Base-by-base conservation (phyloP, 2,888 invertebrate species). In the Epistrophella euchroma region DNA sequence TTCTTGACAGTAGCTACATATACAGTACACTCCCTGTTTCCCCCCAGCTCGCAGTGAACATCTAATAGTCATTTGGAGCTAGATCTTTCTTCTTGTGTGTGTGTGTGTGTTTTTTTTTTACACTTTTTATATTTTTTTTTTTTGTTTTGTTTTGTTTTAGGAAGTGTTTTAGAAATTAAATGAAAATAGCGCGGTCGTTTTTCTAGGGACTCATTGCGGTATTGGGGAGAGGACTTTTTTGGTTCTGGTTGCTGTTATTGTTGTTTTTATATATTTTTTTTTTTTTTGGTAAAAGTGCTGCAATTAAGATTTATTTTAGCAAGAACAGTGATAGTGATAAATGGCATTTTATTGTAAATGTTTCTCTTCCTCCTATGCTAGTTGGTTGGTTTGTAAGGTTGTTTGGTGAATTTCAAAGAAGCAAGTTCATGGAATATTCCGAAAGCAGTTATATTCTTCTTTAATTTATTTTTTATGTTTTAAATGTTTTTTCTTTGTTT, bases 251-350 rank as follows among this genome's bases (percentile, higher is more conserved):
- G 19, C 9, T 9, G n/a, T 37, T 37, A 1, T 32, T 32, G 17
- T 47, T 66, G 3, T 66, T 19, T 32, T 35, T n/a, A 17, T 32
- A 35, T 13, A 7, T 15, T 72, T 71, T 73, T 55, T 56, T 13
- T 13, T 15, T 72, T 71, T 73, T 55, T 37, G 68, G 25, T 19
- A n/a, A 37, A 71, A 80, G 84, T 72, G 76, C 43, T 85, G 84
- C 84, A 80, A 85, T 80, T 85, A 76, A 79, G 84, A 84, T 84
- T 82, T 84, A 79, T 79, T 83, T 70, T 64, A n/a, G 37, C 7
- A 60, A 70, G 70, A 71, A 55, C 56, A 55, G 72, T 77, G 77
- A 74, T 74, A 62, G 60, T 80, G 74, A 77, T 72, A 60, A 60
- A 77, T 72, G 77, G 77, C 66, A 66, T 50, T 77, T 66, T 73